Conservation (phyloP, 2,797 vertebrate species). For the Anguilla megastoma region DNA sequence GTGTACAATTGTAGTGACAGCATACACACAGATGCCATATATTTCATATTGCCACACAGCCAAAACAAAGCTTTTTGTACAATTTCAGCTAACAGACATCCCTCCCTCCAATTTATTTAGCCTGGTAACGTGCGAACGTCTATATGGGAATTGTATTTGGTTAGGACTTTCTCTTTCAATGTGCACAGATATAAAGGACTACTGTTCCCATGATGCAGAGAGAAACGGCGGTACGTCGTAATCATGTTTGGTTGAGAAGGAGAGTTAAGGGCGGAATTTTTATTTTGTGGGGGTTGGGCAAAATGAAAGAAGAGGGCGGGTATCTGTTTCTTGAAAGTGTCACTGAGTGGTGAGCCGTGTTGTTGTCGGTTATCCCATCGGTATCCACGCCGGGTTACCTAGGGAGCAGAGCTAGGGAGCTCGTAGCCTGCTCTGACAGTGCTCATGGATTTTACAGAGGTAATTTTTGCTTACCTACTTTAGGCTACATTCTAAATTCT, state of each 20-base stretch:
- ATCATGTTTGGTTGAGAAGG: constrained; percentile 73
- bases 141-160: constrained; percentile 78
- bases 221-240: constrained; percentile 40
- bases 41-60: constrained; percentile 15
- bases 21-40: constrained; percentile 9
- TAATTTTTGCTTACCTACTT: background rate
- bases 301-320: constrained; percentile 69
- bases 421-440: background rate
- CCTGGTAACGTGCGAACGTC: constrained; percentile 73
- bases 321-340: constrained; percentile 17
- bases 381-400: background rate
- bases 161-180: constrained; percentile 58
- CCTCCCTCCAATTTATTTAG: constrained; percentile 78
- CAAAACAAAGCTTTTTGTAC: constrained; percentile 18
- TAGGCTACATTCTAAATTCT: background rate
- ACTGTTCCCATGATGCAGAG: constrained; percentile 62
- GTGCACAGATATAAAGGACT: constrained; percentile 50
- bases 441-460: background rate
- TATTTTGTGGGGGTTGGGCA: constrained; percentile 72
- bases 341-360: background rate
- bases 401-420: background rate
- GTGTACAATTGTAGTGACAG: background rate
- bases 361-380: too few relatives aligned
- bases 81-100: constrained; percentile 73
- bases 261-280: constrained; percentile 69